Evolutionary conservation across 2,888 invertebrate genomes (phyloP).

Genomic region (Monochamus alternatus): DNA sequence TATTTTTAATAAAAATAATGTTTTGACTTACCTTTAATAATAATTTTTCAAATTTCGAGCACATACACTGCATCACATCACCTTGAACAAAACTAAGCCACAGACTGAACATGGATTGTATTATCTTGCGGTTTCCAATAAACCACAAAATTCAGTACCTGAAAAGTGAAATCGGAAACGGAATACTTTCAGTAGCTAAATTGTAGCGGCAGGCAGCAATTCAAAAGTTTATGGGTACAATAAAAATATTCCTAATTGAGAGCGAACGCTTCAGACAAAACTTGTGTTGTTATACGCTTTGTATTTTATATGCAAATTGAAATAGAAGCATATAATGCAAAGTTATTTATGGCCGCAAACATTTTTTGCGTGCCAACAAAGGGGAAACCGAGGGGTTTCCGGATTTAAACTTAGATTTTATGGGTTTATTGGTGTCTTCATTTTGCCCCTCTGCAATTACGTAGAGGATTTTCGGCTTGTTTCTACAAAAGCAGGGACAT

Average conservation of each 20-base stretch:
- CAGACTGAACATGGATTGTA: slow-evolving; percentile 52
- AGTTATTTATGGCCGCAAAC: slow-evolving; percentile 61
- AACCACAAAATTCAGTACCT: slow-evolving; percentile 63
- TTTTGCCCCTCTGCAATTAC: slow-evolving; percentile 54
- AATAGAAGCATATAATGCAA: slow-evolving; percentile 46
- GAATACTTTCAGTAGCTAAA: slow-evolving; percentile 42
- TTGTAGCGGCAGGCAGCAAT: slow-evolving; percentile 39
- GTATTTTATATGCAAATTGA: slow-evolving; percentile 61
- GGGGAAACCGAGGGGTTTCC: slow-evolving; percentile 38
- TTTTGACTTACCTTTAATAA: background rate
- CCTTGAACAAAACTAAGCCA: slow-evolving; percentile 45
- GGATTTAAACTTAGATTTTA: slow-evolving; percentile 60
- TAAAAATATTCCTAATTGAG: slow-evolving; percentile 52
- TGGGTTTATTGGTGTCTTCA: slow-evolving; percentile 64
- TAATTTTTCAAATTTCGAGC: background rate
- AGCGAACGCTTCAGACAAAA: slow-evolving; percentile 45
- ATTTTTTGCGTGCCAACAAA: slow-evolving; percentile 55
- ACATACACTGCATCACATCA: slow-evolving; percentile 16
- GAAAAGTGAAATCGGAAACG: slow-evolving; percentile 65
- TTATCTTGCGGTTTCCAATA: slow-evolving; percentile 59
- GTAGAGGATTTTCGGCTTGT: slow-evolving; percentile 38
- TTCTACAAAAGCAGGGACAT: background rate
- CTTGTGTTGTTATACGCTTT: slow-evolving; percentile 46
- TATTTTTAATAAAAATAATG: background rate
- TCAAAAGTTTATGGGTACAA: slow-evolving; percentile 53